Evolutionary conservation across 2,888 invertebrate genomes (phyloP), one percentile per base, ranked within the genome.

Genomic region (Mythimna loreyi): DNA sequence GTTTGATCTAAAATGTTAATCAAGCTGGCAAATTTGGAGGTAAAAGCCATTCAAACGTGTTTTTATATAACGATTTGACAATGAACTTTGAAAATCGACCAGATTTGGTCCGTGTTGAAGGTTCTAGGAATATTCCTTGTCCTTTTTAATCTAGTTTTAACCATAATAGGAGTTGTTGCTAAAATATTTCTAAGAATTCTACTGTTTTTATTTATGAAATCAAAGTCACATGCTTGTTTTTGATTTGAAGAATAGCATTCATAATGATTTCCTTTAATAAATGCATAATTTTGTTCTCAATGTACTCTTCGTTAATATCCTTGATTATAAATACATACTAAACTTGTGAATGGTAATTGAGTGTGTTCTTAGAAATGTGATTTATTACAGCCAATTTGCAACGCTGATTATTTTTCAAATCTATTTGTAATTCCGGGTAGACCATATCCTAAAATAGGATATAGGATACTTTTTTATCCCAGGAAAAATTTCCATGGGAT

Each of bases 41-140:
- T 52, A 45, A 52, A 23, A 40, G 56, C n/a, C 61, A 53, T 47
- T 30, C 33, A 45, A 55, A 75, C 43, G 6, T 25, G 50, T 53
- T 59, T 50, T n/a, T n/a, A n/a, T 50, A 33, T 53, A 36, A 36
- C 36, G 13, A n/a, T 47, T 68, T 59, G 69, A 69, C 77, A 77
- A 59, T 80, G 62, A 77, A 75, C 58, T 68, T 80, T 59, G 28
- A 25, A 30, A 25, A 64, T 33, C 7, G 49, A 55, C 21, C 13
- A 4, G 53, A 11, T 59, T 72, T 30, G 40, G 45, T 57, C 25
- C 50, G 3, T 25, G 7, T 25, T 50, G 72, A 71, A 50, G 78
- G 72, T 40, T 69, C 30, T 45, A 36, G 16, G 28, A 60, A 40
- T 50, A 60, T 60, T 77, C 30, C 50, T 47, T 9, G 36, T 76